Conservation (phyloP, 2,797 vertebrate species). For the Spinus pinus region DNA sequence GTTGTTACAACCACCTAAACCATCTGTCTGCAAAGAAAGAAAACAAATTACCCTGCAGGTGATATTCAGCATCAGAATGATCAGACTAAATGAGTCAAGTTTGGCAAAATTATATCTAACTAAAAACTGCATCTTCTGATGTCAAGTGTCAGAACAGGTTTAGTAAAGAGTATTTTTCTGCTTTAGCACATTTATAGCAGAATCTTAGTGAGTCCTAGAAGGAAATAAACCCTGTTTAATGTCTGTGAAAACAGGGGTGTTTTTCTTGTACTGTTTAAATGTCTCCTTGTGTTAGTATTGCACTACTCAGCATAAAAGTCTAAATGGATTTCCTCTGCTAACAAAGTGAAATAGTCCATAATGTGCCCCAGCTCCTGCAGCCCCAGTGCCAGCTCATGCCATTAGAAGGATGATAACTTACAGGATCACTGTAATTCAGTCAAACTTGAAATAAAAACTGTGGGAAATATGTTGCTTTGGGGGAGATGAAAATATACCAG, state of each 20-base stretch:
- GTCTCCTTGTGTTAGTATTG: neutral
- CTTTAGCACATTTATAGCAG: neutral
- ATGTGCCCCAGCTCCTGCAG: neutral
- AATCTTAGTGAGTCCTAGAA: neutral
- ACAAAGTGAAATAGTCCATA: neutral
- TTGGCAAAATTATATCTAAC: neutral
- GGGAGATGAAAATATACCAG: slow-evolving; percentile 1
- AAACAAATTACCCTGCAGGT: neutral
- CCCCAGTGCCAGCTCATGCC: neutral
- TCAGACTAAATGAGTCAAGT: neutral
- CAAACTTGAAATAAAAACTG: slow-evolving; percentile 15
- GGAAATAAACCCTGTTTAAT: neutral
- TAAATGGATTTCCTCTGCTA: slow-evolving; percentile 7
- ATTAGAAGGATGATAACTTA: neutral
- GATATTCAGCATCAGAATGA: neutral
- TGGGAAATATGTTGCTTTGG: slow-evolving; percentile 21
- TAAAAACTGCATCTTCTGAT: neutral
- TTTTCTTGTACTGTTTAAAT: neutral
- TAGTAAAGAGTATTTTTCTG: neutral
- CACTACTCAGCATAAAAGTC: neutral
- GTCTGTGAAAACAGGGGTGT: neutral
- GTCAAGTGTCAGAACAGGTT: neutral
- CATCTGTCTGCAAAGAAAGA: neutral
- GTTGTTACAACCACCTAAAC: neutral
- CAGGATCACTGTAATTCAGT: neutral